Evolutionary conservation across 2,888 invertebrate species (phyloP), one percentile per base, ranked within the genome.

Genomic region (Chromoteleia sp.): DNA sequence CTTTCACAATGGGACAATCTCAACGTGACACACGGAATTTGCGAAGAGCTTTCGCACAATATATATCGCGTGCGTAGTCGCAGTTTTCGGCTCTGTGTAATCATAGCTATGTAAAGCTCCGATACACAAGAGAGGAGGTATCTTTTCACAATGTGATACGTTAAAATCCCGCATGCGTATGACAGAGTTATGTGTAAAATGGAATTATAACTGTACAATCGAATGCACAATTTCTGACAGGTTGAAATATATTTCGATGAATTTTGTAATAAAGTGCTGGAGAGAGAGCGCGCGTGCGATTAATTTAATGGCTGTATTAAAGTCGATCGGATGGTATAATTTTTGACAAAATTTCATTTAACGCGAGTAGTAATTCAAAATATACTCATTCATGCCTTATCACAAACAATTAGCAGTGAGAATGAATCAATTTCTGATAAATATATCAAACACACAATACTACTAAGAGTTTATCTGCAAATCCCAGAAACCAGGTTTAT

Each of bases 181-280:
- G 76, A 68, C 76, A 76, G 67, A 59, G 76, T 43, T 61, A 70
- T 77, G 76, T 77, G 76, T 63, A 70, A 77, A 77, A 39, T 63
- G 70, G 70, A 70, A 70, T 77, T 77, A 77, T 63, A 77, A 56
- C 61, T 56, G 70, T 59, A 61, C 76, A 61, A 70, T 68, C 67
- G 76, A 56, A 68, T 61, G 61, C 61, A 61, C 68, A 56, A 77
- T 77, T 77, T 70, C 68, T 54, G 76, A 61, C 70, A 77, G 54
- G 12, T 54, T 54, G 54, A 70, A 70, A 77, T 77, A 63, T 70
- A 77, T 77, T 29, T 43, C 45, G 52, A 70, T 77, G 61, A 45
- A 77, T 70, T 48, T 54, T 56, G 70, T 70, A 77, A 77, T 56
- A 70, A 61, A 45, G 54, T 43, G 54, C 19, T 45, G 21, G 50